Percentiles rank a stretch among this genome's conserved stretches.
Evolutionary conservation across 53 echinoderm and acorn worm genomes (phyloP).

Genomic region (Paracentrotus lividus): DNA sequence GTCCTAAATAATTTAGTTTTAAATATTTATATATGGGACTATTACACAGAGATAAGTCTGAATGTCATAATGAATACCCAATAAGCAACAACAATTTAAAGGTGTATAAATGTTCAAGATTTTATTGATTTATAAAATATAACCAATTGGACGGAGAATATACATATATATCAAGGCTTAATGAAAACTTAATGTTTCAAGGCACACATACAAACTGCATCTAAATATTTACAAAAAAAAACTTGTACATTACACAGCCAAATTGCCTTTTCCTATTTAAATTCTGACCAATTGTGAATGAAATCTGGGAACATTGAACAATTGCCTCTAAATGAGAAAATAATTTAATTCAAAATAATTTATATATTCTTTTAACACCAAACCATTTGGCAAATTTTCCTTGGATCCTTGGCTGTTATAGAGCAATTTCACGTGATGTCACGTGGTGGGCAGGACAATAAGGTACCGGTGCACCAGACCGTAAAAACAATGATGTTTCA

Average conservation of each 20-base stretch:
- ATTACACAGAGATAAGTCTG: background rate
- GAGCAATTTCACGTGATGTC: too few species aligned
- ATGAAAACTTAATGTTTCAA: background rate
- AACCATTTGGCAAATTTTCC: background rate
- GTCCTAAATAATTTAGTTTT: too few species aligned
- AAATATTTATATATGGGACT: too few species aligned
- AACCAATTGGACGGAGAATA: background rate
- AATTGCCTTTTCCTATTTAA: too few species aligned
- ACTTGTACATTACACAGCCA: background rate
- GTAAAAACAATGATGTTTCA: too few species aligned
- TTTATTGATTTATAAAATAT: background rate
- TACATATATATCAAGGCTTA: background rate
- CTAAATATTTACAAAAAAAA: background rate
- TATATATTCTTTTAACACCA: background rate
- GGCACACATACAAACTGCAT: background rate
- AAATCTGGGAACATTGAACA: too few species aligned
- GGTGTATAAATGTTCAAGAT: background rate
- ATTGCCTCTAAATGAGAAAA: too few species aligned
- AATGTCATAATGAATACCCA: background rate
- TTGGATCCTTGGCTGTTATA: too few species aligned
- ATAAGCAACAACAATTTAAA: background rate
- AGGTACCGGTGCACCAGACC: too few species aligned
- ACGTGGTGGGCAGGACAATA: too few species aligned
- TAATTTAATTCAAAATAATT: background rate
- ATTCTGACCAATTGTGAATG: too few species aligned